Percentiles rank a stretch among this genome's conserved stretches.
These are phyloP conservation scores for Hylaeus anthracinus DNA, from an alignment of 1,140 invertebrate genomes.

Conservation along the genomic window DNA sequence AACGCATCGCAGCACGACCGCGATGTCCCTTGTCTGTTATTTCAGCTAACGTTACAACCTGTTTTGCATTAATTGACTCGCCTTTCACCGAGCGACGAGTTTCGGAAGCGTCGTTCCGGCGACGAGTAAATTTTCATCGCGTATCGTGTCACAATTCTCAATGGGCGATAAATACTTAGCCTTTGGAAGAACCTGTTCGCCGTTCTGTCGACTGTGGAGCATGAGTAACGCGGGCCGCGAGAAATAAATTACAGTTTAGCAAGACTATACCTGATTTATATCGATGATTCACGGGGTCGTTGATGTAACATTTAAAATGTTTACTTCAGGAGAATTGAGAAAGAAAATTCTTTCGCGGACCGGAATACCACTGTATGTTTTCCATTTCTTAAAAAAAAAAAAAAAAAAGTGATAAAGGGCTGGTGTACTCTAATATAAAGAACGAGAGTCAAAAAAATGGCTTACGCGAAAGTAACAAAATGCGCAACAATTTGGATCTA, in stretches of 20 bases:
- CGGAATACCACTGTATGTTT: no score
- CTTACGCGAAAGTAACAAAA: no score
- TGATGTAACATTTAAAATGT: no score
- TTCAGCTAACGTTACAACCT: constrained; percentile 22
- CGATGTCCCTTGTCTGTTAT: background rate
- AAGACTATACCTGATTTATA: no score
- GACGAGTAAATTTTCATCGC: constrained; percentile 30
- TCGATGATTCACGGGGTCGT: no score
- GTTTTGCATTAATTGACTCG: constrained; percentile 31
- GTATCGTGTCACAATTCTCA: background rate
- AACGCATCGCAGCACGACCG: background rate
- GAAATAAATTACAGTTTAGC: background rate
- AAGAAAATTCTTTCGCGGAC: no score
- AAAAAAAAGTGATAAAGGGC: no score
- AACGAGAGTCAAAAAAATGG: no score
- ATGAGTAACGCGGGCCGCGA: constrained; percentile 16
- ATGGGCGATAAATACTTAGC: constrained; percentile 25
- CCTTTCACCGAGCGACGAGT: background rate
- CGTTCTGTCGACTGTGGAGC: background rate
- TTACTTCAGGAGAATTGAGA: no score
- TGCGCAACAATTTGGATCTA: no score
- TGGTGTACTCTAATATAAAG: no score
- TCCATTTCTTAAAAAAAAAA: no score
- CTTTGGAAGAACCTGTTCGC: constrained; percentile 5
- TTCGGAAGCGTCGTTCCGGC: background rate